phyloP scores from a whole-genome alignment of 2,888 invertebrate genomes.

The Cyrtodaria siliqua region DNA sequence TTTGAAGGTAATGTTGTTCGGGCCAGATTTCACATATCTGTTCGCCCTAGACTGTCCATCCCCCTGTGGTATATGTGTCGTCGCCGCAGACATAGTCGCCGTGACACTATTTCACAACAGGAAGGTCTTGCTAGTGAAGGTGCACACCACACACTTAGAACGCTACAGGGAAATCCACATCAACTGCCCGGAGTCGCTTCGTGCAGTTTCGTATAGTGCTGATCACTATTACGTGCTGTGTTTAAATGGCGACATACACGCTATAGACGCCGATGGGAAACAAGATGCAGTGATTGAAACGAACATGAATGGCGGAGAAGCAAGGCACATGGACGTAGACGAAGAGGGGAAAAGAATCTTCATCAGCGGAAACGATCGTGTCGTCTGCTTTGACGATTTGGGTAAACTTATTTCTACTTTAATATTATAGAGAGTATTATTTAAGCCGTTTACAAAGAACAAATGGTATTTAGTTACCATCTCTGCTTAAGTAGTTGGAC shows the following conservation, averaged over 20 bases:
- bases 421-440: too few species aligned
- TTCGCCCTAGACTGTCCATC: conserved; percentile 52
- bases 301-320: conserved; percentile 28
- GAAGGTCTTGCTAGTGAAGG: conserved; percentile 50
- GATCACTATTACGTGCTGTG: conserved; percentile 41
- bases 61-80: conserved; percentile 35
- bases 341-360: conserved; percentile 21
- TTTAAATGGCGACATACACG: conserved; percentile 48
- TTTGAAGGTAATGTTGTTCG: conserved; percentile 54
- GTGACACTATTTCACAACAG: conserved; percentile 53
- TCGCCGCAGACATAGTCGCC: conserved; percentile 37
- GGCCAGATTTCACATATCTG: conserved; percentile 46
- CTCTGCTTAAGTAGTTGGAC: too few species aligned
- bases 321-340: conserved; percentile 42
- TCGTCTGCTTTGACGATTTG: conserved; percentile 36
- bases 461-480: too few species aligned
- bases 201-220: conserved; percentile 29
- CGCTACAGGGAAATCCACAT: conserved; percentile 37
- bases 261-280: conserved; percentile 37
- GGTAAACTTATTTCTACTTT: too few species aligned
- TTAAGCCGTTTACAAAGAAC: too few species aligned
- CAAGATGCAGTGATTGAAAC: conserved; percentile 19
- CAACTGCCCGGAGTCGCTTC: conserved; percentile 36
- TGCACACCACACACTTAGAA: conserved; percentile 41
- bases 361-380: conserved; percentile 36